These are phyloP conservation scores for Macropus fuliginosus DNA, from an alignment of 2,797 vertebrate species.

Conservation along the genomic window DNA sequence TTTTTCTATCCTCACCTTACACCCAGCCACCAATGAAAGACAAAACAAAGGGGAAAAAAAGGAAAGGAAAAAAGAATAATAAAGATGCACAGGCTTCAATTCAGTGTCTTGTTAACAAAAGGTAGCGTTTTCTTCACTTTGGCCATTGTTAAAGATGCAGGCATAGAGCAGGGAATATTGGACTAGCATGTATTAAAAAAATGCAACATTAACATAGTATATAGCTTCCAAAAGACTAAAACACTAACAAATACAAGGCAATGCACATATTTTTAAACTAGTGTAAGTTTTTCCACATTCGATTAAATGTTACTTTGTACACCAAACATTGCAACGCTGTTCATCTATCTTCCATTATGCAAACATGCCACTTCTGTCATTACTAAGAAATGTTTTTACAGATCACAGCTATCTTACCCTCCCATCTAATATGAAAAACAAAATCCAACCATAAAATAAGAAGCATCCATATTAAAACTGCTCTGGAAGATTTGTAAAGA, in stretches of 20 bases:
- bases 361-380: constrained; percentile 82
- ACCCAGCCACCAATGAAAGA: constrained; percentile 53
- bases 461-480: constrained; percentile 60
- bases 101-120: constrained; percentile 82
- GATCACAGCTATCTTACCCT: constrained; percentile 61
- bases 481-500: constrained; percentile 60
- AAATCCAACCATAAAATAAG: constrained; percentile 66
- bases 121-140: constrained; percentile 84
- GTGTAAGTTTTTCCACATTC: constrained; percentile 87
- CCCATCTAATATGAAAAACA: constrained; percentile 72
- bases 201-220: constrained; percentile 86
- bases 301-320: constrained; percentile 86
- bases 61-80: constrained; percentile 58
- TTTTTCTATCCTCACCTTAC: constrained; percentile 66
- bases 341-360: constrained; percentile 83
- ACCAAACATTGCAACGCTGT: constrained; percentile 88
- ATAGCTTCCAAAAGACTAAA: constrained; percentile 86
- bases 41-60: constrained; percentile 11
- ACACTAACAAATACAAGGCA: constrained; percentile 89
- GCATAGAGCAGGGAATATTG: constrained; percentile 85
- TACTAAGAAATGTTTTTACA: constrained; percentile 73
- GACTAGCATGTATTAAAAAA: constrained; percentile 85
- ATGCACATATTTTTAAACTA: constrained; percentile 87
- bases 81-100: constrained; percentile 77
- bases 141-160: constrained; percentile 87